Evolutionary conservation across 1,140 invertebrate genomes (phyloP).

Genomic region (Orchesella cincta): DNA sequence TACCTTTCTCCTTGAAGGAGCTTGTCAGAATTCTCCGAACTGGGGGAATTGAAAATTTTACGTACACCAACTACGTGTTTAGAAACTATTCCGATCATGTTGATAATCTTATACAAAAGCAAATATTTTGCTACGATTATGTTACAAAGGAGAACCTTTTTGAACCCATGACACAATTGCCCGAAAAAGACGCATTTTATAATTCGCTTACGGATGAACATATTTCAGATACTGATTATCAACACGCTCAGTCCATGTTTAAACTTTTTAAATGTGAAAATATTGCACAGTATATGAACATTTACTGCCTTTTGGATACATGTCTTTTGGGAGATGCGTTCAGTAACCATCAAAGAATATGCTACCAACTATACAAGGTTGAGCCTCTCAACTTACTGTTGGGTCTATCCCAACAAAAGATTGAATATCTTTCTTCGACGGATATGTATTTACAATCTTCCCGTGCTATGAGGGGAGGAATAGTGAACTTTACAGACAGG

Average conservation of each 20-base stretch:
- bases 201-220: constrained; percentile 5
- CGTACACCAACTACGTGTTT: not conserved
- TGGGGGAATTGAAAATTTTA: not conserved
- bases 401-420: not conserved
- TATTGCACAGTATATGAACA: not conserved
- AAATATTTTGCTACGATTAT: not conserved
- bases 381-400: not conserved
- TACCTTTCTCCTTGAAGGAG: not conserved
- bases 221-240: not conserved
- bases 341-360: not conserved
- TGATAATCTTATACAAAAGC: not conserved
- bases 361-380: not conserved
- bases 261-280: not conserved
- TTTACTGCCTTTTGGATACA: not conserved
- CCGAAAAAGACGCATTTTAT: not conserved
- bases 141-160: not conserved
- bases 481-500: not conserved
- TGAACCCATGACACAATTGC: not conserved
- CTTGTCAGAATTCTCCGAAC: not conserved
- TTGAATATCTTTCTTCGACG: not conserved
- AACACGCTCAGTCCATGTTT: not conserved
- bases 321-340: not conserved
- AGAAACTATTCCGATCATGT: not conserved
- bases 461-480: not conserved
- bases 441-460: not conserved